Evolutionary conservation across 2,888 invertebrate species (phyloP).

Genomic region (Synergus laeviventris): DNA sequence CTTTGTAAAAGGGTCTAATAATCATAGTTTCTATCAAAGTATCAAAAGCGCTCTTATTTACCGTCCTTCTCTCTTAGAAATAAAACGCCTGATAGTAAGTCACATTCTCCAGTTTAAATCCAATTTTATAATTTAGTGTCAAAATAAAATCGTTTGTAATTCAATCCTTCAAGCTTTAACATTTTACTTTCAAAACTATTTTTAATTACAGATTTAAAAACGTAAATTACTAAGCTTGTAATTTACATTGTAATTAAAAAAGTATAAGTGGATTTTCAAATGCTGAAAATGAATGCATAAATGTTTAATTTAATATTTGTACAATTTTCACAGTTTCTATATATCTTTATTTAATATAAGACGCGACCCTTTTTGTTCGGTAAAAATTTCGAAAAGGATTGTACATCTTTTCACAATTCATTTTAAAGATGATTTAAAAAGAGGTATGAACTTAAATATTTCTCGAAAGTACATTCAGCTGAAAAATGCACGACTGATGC

Average conservation of each 20-base stretch:
- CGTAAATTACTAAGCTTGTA: too few species aligned
- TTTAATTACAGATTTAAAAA: too few species aligned
- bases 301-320: constrained; percentile 11
- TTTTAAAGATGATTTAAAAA: constrained; percentile 1
- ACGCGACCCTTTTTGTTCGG: constrained; percentile 9
- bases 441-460: not conserved
- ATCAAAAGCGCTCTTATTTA: constrained; percentile 49
- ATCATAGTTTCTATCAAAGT: constrained; percentile 77
- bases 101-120: too few species aligned
- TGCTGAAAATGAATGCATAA: not conserved
- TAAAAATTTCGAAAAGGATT: constrained; percentile 28
- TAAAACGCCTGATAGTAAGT: not conserved
- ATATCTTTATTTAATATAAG: constrained; percentile 4
- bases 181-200: not conserved
- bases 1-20: constrained; percentile 77
- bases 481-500: constrained; percentile 63
- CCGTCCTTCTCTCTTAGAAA: not conserved
- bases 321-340: constrained; percentile 24
- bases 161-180: not conserved
- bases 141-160: not conserved
- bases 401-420: not conserved
- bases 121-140: too few species aligned
- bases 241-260: too few species aligned
- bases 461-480: not conserved
- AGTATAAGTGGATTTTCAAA: not conserved